Evolutionary conservation across 2,888 invertebrate species (phyloP), one percentile per base, ranked within the genome.

Genomic region (Phymatocera aterrima): DNA sequence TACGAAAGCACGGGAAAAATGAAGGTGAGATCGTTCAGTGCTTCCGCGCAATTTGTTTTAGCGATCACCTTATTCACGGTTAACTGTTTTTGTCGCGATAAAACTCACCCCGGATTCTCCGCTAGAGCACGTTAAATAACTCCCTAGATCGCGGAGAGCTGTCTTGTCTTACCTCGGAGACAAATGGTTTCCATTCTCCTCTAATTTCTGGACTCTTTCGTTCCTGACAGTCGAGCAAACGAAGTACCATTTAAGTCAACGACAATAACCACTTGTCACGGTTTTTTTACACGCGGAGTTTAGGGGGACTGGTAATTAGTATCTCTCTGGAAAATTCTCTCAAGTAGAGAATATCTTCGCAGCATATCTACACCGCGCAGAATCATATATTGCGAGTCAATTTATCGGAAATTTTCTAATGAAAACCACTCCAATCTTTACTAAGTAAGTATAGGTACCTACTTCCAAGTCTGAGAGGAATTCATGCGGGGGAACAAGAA

Each of bases 241-340:
- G 48, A 72, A 51, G 72, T 51, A 72, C 72, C 72, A 72, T 72
- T 51, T 48, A 48, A 72, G 72, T 72, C 48, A 72, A 72, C 72
- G 72, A 72, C 72, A 48, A 72, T 72, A 72, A 51, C 72, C 72
- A 72, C 72, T 72, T 72, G 72, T 72, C 34, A 72, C 72, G n/a
- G n/a, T 72, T 72, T 72, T 51, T 48, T 51, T n/a, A 51, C 31
- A 43, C 21, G 10, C 24, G 15, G 68, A 43, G 43, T 46, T 68
- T 3, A 37, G 43, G 61, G 43, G 43, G 68, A 43, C 43, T 68
- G 68, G 24, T 43, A n/a, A 24, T 24, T 28, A 68, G 24, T 40
- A 68, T 46, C 68, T 28, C 46, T 57, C 28, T 24, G 15, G 57
- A 10, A 57, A 57, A 57, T 28, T 28, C 57, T 28, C 15, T 28